These are phyloP conservation scores for Parazoanthus swiftii DNA, from an alignment of 92 coral and sea anemone genomes.

Conservation along the genomic window DNA sequence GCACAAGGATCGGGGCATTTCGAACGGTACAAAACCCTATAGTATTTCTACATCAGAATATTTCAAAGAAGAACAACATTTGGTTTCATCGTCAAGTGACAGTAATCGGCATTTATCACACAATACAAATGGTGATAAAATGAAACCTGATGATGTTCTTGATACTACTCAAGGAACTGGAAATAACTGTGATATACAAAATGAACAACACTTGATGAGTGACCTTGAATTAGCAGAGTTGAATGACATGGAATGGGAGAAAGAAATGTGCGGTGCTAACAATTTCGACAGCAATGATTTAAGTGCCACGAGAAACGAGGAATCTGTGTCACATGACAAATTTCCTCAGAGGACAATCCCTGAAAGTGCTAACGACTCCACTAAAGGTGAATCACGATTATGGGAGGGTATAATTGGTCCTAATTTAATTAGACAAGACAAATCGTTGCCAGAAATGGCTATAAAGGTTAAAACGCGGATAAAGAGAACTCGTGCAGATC, in stretches of 20 bases:
- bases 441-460: background rate
- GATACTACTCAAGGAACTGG: background rate
- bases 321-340: background rate
- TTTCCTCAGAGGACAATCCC: background rate
- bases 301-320: background rate
- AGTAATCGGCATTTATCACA: background rate
- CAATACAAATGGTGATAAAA: background rate
- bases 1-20: background rate
- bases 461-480: background rate
- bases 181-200: slow-evolving; percentile 2
- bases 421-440: background rate
- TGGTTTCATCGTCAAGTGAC: background rate
- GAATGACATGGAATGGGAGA: slow-evolving; percentile 13
- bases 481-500: slow-evolving; percentile 1
- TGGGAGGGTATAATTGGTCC: slow-evolving; percentile 26
- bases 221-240: background rate
- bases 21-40: background rate
- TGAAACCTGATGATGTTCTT: background rate
- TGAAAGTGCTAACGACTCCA: background rate
- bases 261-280: background rate
- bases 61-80: background rate
- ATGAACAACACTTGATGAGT: background rate
- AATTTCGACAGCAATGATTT: background rate
- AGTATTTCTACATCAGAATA: background rate
- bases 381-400: background rate